phyloP scores from a whole-genome alignment of 2,113 vertebrate species.

The Strix uralensis region DNA sequence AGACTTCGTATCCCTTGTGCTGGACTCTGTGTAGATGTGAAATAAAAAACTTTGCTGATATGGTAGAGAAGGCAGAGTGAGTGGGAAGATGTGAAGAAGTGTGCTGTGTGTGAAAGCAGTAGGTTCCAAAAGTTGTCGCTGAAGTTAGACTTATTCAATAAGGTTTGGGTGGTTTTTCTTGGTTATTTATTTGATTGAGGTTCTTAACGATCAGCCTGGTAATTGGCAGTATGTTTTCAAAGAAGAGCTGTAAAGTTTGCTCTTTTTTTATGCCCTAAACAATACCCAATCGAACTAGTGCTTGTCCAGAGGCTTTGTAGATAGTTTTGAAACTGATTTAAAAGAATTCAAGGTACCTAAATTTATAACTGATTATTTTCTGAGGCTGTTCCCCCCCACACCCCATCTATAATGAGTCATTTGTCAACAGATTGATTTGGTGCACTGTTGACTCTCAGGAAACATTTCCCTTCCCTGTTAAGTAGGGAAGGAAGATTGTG shows the following conservation, averaged over 20 bases:
- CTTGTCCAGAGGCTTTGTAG: neutral
- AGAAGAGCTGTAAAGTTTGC: neutral
- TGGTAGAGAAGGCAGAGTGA: neutral
- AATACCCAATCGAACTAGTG: fast-evolving
- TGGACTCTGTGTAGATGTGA: neutral
- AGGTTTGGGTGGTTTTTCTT: fast-evolving
- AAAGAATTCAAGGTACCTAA: neutral
- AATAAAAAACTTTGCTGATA: neutral
- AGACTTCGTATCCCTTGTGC: neutral
- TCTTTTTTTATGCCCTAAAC: neutral
- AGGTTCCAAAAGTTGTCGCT: neutral
- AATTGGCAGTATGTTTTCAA: neutral
- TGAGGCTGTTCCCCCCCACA: neutral
- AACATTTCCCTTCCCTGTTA: neutral
- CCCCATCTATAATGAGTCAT: neutral
- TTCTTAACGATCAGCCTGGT: neutral
- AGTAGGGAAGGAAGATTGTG: neutral
- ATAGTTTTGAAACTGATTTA: neutral
- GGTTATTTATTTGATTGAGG: neutral
- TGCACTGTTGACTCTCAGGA: neutral
- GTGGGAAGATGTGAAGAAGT: neutral
- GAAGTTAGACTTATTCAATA: neutral
- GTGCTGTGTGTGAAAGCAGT: neutral
- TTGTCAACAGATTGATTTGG: neutral
- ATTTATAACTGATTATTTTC: neutral